Conservation (phyloP, 92 coral and sea anemone species). For the Palythoa grandiflora region DNA sequence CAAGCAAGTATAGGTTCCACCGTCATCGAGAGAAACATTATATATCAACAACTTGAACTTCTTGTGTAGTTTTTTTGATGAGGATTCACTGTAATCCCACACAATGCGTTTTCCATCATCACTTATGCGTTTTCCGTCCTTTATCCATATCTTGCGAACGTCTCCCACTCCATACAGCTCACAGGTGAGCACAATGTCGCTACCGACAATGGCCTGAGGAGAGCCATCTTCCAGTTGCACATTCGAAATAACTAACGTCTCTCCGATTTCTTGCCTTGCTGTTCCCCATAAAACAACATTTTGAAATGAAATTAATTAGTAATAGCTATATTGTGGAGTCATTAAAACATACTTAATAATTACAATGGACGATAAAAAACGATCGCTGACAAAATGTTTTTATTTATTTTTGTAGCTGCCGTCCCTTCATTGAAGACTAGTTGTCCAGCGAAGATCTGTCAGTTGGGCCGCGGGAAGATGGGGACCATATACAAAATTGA, state of each 20-base stretch:
- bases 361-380: no score
- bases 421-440: no score
- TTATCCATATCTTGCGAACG: background rate
- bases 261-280: background rate
- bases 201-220: constrained; percentile 9
- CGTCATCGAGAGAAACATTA: background rate
- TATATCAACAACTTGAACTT: background rate
- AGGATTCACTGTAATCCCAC: constrained; percentile 12
- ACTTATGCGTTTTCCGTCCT: background rate
- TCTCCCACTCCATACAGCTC: background rate
- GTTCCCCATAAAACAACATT: background rate
- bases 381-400: no score
- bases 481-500: no score
- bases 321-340: background rate
- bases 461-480: no score
- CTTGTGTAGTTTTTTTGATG: background rate
- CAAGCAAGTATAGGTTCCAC: constrained; percentile 8
- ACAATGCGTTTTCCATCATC: constrained; percentile 3
- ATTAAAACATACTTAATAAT: no score
- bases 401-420: no score
- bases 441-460: no score
- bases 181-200: background rate
- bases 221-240: constrained; percentile 11
- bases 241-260: background rate
- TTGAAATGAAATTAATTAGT: background rate